A percentile compares a stretch with the other conserved stretches of the same genome.
Evolutionary conservation across 2,797 vertebrate genomes (phyloP).

Genomic region (Babyrousa celebensis): DNA sequence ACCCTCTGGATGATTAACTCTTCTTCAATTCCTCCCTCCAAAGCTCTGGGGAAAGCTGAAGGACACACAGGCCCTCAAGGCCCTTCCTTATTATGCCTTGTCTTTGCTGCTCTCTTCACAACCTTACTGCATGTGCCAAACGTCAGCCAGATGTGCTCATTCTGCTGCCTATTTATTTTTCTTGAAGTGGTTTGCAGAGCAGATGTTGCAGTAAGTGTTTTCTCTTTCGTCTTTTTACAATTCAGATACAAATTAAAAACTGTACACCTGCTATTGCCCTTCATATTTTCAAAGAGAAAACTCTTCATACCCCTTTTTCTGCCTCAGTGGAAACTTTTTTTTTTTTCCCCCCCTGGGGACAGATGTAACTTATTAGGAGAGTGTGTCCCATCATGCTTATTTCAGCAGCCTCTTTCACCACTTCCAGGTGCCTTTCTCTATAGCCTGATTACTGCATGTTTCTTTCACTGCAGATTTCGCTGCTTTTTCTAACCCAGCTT

Average conservation of each 20-base stretch:
- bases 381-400: background rate
- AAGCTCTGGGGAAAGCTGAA: slow-evolving; percentile 66
- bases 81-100: background rate
- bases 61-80: background rate
- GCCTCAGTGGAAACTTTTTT: background rate
- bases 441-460: background rate
- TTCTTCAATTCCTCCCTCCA: background rate
- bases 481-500: background rate
- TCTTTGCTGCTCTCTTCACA: background rate
- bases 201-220: slow-evolving; percentile 76
- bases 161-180: slow-evolving; percentile 62
- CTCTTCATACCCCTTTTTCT: background rate
- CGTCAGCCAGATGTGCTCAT: slow-evolving; percentile 62
- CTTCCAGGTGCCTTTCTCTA: background rate
- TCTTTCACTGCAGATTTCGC: background rate
- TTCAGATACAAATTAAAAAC: slow-evolving; percentile 29
- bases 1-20: slow-evolving; percentile 47
- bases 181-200: slow-evolving; percentile 73
- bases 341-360: fast-evolving
- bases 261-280: background rate
- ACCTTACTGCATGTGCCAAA: background rate
- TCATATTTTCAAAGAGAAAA: slow-evolving; percentile 72
- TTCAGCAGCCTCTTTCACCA: background rate
- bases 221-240: slow-evolving; percentile 49
- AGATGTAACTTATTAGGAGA: background rate